Base-by-base conservation (phyloP, 1,140 invertebrate genomes). In the Orius laevigatus region DNA sequence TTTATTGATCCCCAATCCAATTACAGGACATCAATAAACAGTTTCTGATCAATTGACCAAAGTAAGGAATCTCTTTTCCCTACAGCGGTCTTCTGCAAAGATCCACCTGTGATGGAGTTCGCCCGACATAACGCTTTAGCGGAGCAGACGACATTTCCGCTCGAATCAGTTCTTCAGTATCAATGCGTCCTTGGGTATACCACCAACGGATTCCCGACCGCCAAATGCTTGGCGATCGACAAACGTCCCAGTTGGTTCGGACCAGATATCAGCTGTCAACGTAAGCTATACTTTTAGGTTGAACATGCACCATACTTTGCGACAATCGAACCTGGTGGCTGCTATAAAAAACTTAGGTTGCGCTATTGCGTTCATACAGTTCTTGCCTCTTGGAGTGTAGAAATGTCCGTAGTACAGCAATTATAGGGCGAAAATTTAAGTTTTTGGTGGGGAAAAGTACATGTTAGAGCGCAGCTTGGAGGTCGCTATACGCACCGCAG, bases 191-290 rank as follows among this genome's bases (percentile, higher is more conserved):
- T 79, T 12, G 91, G 92, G 2, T 94, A 91, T 64, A 77, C 79
- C 18, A 81, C 82, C 18, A 79, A 81, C 53, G 88, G 89, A 1
- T 84, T 87, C 59, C 75, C 79, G 5, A 70, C 76, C 42, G 86
- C 91, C 35, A 93, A 93, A 66, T 98, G 94, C 63, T 68, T 94
- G 36, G 78, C 85, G 50, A 87, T 89, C 56, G 84, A 92, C 57
- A 80, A 81, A 1, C 72, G 76, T 55, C 70, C 74, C 1, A 80
- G 81, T 50, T 89, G 85, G 85, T 92, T 87, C 59, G 92, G 92
- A 11, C 93, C 93, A 1, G 88, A 95, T 58, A 84, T 98, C 47
- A 79, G 80, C 33, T 98, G 94, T 59, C 83, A 91, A 73, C 86
- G 92, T 83, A 68, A 83, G 75, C 76, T 54, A 31, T 51, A 31